Evolutionary conservation across 2,113 vertebrate species (phyloP).

Genomic region (Synodontis membranacea): DNA sequence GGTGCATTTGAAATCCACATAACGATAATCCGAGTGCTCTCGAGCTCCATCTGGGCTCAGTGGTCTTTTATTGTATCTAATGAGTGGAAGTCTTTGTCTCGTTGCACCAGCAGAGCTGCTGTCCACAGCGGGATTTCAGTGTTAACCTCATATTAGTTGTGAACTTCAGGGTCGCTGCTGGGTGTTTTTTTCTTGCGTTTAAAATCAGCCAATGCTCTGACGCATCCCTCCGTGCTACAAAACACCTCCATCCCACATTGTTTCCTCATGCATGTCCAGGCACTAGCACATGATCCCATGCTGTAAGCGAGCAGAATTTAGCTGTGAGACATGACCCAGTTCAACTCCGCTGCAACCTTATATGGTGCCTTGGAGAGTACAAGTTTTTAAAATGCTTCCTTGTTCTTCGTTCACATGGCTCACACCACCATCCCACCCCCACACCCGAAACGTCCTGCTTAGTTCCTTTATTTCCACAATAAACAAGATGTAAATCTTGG

Average conservation of each 20-base stretch:
- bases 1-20: constrained; percentile 42
- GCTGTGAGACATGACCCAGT: constrained; percentile 31
- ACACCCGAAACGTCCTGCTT: constrained; percentile 9
- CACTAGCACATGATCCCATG: not conserved
- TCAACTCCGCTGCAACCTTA: constrained; percentile 61
- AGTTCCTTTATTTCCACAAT: constrained; percentile 60
- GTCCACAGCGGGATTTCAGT: constrained; percentile 49
- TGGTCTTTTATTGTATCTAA: constrained; percentile 58
- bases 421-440: constrained; percentile 48
- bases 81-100: constrained; percentile 67
- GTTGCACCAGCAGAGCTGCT: constrained; percentile 67
- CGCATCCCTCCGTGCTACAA: constrained; percentile 1
- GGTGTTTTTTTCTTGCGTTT: constrained; percentile 17
- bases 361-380: constrained; percentile 58
- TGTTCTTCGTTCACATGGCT: constrained; percentile 58
- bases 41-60: constrained; percentile 54
- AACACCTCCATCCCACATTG: not conserved
- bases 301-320: constrained; percentile 8
- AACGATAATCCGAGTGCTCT: constrained; percentile 52
- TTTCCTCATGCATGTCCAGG: constrained; percentile 16
- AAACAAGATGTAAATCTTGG: constrained; percentile 59
- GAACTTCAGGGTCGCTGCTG: constrained; percentile 40
- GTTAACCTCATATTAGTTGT: constrained; percentile 45
- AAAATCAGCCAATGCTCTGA: constrained; percentile 18
- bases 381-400: constrained; percentile 61